Base-by-base conservation (phyloP, 37 sponge, comb jelly and placozoan species). In the Mnemiopsis leidyi region DNA sequence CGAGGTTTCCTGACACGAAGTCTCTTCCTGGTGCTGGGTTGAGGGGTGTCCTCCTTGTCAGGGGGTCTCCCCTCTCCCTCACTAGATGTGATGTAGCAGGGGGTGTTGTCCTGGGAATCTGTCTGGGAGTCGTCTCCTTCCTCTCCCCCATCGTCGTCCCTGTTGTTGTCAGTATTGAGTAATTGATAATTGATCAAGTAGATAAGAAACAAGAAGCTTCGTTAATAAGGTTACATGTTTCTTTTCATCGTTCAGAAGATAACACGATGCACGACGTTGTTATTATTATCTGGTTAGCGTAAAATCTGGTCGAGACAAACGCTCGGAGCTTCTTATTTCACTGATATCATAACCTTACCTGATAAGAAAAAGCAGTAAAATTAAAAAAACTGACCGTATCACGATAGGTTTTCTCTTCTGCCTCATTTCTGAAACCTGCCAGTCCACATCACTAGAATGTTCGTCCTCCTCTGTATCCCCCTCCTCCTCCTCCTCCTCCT, bases 371-470 rank as follows among this genome's bases (percentile, higher is more conserved):
- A n/a, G n/a, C n/a, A n/a, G n/a, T 18, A 48, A 13, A 48, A 48
- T 48, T 5, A 48, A 5, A 48, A 48, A 13, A 18, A 48, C 61
- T 48, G 13, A 48, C 61, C 61, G 61, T 48, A 48, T 48, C 2
- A 69, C 21, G 73, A 35, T 21, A 30, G 34, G 37, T 35, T 13
- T 18, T 79, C 5, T 28, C 82, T 79, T 79, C 37, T 33, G 35
- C 36, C 82, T 79, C 35, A 18, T 79, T 36, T 79, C 36, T 20
- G 34, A 29, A 7, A 79, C 37, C 82, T 79, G 36, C 82, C 82
- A 79, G 37, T 79, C 82, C 5, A 35, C 82, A 79, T 79, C 82
- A 20, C 37, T 36, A 36, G 82, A 79, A 16, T 32, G 37, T 7
- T 18, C 75, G 35, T 35, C 82, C 36, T 33, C 82, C 36, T 79